A percentile compares a stretch with the other conserved stretches of the same genome.
phyloP scores from a whole-genome alignment of 2,113 vertebrate genomes.

The Dicrurus megarhynchus region DNA sequence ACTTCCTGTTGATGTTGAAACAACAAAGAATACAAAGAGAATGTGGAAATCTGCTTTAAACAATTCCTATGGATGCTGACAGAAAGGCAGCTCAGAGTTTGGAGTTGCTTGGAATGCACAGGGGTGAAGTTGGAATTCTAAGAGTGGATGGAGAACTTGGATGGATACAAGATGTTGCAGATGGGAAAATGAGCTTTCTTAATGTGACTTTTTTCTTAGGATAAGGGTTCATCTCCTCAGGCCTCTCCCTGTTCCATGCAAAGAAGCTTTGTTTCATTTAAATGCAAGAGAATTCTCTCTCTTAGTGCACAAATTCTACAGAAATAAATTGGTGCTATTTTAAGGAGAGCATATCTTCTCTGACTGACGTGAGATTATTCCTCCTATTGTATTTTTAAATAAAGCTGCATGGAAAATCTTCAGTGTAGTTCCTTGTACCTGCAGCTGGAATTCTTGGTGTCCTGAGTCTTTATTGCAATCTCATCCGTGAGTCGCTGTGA shows the following conservation, averaged over 20 bases:
- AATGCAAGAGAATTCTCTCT: background rate
- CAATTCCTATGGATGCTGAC: constrained; percentile 9
- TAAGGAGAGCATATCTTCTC: background rate
- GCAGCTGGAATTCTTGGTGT: constrained; percentile 9
- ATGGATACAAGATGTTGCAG: background rate
- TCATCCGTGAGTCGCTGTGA: background rate
- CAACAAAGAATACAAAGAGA: constrained; percentile 27
- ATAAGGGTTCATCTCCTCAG: background rate
- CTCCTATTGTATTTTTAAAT: constrained; percentile 12
- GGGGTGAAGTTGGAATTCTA: background rate
- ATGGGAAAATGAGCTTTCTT: background rate
- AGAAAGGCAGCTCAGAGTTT: background rate
- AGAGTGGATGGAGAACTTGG: background rate
- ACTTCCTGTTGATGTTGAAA: constrained; percentile 55
- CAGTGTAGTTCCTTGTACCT: background rate
- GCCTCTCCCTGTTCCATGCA: background rate
- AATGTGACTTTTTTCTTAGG: background rate
- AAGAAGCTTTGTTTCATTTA: background rate
- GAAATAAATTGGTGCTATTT: background rate
- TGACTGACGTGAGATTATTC: constrained; percentile 4
- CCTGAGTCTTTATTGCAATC: background rate
- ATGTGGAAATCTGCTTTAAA: constrained; percentile 33
- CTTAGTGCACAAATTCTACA: background rate
- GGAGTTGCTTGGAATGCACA: background rate
- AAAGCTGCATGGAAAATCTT: background rate